A percentile compares a stretch with the other conserved stretches of the same genome.
These are phyloP conservation scores for Siniperca chuatsi DNA, from an alignment of 2,113 vertebrate genomes.

Conservation along the genomic window DNA sequence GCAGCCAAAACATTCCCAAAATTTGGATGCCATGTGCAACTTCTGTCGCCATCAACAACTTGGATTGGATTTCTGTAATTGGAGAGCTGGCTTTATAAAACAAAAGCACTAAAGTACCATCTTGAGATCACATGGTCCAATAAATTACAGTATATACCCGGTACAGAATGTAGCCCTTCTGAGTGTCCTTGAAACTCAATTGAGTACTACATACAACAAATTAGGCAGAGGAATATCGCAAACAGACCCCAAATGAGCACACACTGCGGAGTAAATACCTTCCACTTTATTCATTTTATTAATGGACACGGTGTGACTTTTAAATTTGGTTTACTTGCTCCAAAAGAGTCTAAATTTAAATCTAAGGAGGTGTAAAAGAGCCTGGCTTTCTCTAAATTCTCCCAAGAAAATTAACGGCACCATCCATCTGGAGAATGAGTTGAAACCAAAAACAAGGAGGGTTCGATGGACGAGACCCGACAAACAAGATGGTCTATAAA, in stretches of 20 bases:
- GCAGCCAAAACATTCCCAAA: not conserved
- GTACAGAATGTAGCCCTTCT: not conserved
- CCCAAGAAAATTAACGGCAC: not conserved
- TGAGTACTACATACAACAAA: slow-evolving; percentile 26
- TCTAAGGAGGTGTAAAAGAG: not conserved
- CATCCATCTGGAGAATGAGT: not conserved
- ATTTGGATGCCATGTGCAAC: no score
- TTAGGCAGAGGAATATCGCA: slow-evolving; percentile 50
- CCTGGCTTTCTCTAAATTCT: not conserved
- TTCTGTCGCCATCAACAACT: not conserved
- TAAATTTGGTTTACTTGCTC: slow-evolving; percentile 32
- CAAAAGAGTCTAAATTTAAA: not conserved
- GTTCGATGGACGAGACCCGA: not conserved
- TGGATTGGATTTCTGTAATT: not conserved
- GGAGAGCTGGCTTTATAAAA: not conserved
- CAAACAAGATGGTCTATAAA: not conserved
- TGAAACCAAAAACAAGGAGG: not conserved
- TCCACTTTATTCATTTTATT: not conserved
- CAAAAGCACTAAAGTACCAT: not conserved
- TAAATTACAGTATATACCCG: not conserved
- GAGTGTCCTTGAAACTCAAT: slow-evolving; percentile 14
- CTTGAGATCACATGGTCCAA: slow-evolving; percentile 22
- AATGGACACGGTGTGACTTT: slow-evolving; percentile 37
- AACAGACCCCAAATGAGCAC: not conserved
- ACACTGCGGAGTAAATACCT: not conserved